These are phyloP conservation scores for Drosophila setosimentum DNA, from an alignment of 2,888 invertebrate species.

Conservation along the genomic window DNA sequence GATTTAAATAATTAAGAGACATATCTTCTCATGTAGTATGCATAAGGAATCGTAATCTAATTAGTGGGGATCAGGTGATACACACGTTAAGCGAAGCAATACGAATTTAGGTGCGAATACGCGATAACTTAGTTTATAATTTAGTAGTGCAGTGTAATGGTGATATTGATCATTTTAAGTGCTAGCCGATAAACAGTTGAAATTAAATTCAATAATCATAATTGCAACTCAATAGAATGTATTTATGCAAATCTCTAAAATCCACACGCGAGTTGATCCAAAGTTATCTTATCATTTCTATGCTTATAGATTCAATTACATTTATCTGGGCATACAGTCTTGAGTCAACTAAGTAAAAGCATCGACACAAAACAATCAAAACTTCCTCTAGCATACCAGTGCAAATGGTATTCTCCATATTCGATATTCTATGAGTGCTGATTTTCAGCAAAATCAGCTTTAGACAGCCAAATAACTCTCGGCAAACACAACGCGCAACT, in stretches of 20 bases:
- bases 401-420: conserved; percentile 20
- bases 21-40: conserved; percentile 10
- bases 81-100: conserved; percentile 62
- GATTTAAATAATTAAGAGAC: conserved; percentile 31
- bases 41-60: conserved; percentile 8
- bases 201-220: conserved; percentile 28
- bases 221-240: conserved; percentile 15
- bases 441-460: conserved; percentile 56
- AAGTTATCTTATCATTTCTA: conserved; percentile 27
- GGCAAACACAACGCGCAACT: conserved; percentile 67
- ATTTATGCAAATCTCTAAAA: conserved; percentile 10
- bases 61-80: conserved; percentile 50
- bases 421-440: conserved; percentile 39
- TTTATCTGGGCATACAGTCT: conserved; percentile 19
- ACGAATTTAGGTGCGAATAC: conserved; percentile 47
- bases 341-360: conserved; percentile 26
- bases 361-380: conserved; percentile 57
- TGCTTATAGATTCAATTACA: conserved; percentile 28
- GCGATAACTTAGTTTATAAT: conserved; percentile 35
- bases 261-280: conserved; percentile 15
- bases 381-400: conserved; percentile 14
- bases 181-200: conserved; percentile 21
- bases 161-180: conserved; percentile 55
- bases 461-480: conserved; percentile 55
- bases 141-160: conserved; percentile 53